Percentiles rank a stretch among this genome's conserved stretches.
phyloP scores from a whole-genome alignment of 2,888 invertebrate species.

The Elgonia sp. region DNA sequence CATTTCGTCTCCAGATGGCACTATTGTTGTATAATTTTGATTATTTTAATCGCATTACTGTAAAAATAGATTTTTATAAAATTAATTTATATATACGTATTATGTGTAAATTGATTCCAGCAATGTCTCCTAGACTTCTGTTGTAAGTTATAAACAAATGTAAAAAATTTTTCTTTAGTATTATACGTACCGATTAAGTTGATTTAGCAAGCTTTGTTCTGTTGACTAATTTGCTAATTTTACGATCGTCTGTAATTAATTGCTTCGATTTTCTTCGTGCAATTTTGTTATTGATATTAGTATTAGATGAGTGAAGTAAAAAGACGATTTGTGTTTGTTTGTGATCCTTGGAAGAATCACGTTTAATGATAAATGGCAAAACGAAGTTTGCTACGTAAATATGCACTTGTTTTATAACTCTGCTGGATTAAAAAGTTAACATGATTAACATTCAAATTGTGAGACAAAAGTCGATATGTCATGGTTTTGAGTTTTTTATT shows the following conservation, averaged over 20 bases:
- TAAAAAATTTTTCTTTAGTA: conserved; percentile 56
- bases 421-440: conserved; percentile 11
- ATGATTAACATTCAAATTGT: neutral
- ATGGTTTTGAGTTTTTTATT: conserved; percentile 12
- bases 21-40: too few relatives aligned
- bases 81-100: conserved; percentile 45
- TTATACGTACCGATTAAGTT: conserved; percentile 54
- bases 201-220: conserved; percentile 43
- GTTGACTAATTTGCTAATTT: conserved; percentile 68
- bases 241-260: conserved; percentile 47
- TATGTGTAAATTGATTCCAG: conserved; percentile 31
- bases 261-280: conserved; percentile 69
- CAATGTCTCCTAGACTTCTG: conserved; percentile 24
- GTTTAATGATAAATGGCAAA: neutral
- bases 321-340: conserved; percentile 13
- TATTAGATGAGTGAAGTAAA: conserved; percentile 60
- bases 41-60: neutral
- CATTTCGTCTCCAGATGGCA: too few relatives aligned
- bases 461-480: neutral
- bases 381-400: conserved; percentile 29
- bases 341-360: conserved; percentile 24
- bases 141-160: conserved; percentile 21
- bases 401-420: conserved; percentile 8
- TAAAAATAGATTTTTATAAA: conserved; percentile 37
- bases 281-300: conserved; percentile 69